Conservation (phyloP, 2,888 invertebrate species). For the Zeuzera pyrina region DNA sequence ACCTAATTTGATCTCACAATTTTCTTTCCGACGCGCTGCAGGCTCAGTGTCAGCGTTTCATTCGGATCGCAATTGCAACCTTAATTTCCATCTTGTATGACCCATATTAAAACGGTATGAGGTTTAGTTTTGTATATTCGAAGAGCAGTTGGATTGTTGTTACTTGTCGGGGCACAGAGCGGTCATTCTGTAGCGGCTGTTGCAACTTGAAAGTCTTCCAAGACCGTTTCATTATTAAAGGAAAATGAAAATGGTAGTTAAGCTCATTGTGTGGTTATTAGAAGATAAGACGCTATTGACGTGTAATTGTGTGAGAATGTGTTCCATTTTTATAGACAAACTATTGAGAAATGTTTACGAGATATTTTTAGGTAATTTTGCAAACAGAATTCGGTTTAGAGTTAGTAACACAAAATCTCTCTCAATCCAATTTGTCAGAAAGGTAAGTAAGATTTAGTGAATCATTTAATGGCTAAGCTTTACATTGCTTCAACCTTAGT, state of each 20-base stretch:
- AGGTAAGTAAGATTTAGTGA: no score
- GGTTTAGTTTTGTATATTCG: slow-evolving; percentile 17
- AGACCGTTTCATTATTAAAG: slow-evolving; percentile 51
- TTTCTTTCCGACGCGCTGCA: slow-evolving; percentile 44
- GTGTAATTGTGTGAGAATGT: no score
- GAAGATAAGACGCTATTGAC: no score
- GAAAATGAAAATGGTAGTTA: slow-evolving; percentile 41
- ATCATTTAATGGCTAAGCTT: no score
- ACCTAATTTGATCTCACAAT: slow-evolving; percentile 65
- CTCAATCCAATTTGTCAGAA: no score
- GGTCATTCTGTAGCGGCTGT: slow-evolving; percentile 49
- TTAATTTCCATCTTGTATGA: slow-evolving; percentile 13
- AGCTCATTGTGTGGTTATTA: slow-evolving; percentile 16
- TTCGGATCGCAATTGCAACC: slow-evolving; percentile 48
- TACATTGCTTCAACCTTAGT: no score
- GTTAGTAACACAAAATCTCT: no score
- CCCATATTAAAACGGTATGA: slow-evolving; percentile 17
- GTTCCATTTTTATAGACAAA: no score
- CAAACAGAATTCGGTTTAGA: no score
- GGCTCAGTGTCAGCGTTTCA: slow-evolving; percentile 65
- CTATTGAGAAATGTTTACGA: no score
- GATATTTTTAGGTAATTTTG: no score
- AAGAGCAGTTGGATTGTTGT: slow-evolving; percentile 18
- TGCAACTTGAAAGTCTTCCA: slow-evolving; percentile 50
- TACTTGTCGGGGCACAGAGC: slow-evolving; percentile 34